A percentile compares a stretch with the other conserved stretches of the same genome.
These are phyloP conservation scores for Neoascia interrupta DNA, from an alignment of 2,888 invertebrate genomes.

Conservation along the genomic window DNA sequence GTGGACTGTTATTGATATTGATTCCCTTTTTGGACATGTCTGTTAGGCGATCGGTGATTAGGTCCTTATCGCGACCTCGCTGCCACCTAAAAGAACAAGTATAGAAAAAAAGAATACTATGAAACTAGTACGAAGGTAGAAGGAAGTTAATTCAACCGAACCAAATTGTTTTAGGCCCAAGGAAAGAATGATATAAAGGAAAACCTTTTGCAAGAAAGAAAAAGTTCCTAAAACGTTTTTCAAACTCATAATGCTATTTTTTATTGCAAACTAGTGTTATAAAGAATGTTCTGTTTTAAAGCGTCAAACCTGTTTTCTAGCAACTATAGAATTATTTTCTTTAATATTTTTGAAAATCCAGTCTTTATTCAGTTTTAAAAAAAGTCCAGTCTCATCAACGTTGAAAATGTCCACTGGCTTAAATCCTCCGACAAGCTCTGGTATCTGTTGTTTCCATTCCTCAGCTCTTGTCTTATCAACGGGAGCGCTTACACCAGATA, in stretches of 20 bases:
- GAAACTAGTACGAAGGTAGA: not conserved
- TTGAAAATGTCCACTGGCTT: constrained; percentile 25
- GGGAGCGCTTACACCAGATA: constrained; percentile 20
- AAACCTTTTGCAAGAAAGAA: too few relatives aligned
- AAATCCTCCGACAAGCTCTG: constrained; percentile 13
- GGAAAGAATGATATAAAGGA: too few relatives aligned
- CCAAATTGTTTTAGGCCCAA: too few relatives aligned
- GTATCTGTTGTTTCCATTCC: constrained; percentile 25
- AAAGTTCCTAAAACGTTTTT: too few relatives aligned
- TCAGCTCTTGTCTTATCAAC: constrained; percentile 21
- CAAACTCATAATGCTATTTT: too few relatives aligned
- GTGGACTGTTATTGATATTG: constrained; percentile 82
- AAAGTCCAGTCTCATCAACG: constrained; percentile 4
- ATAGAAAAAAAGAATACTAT: constrained; percentile 66
- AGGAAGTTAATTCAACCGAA: too few relatives aligned
- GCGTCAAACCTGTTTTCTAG: too few relatives aligned
- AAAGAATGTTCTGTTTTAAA: too few relatives aligned
- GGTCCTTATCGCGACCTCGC: constrained; percentile 83
- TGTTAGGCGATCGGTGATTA: constrained; percentile 83
- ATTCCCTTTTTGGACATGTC: constrained; percentile 85
- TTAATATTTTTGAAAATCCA: too few relatives aligned
- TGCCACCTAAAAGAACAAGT: constrained; percentile 80
- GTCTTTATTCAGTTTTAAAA: too few relatives aligned
- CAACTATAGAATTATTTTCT: too few relatives aligned
- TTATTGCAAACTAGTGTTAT: too few relatives aligned